phyloP scores from a whole-genome alignment of 2,888 invertebrate species.

The Melieria omissa region DNA sequence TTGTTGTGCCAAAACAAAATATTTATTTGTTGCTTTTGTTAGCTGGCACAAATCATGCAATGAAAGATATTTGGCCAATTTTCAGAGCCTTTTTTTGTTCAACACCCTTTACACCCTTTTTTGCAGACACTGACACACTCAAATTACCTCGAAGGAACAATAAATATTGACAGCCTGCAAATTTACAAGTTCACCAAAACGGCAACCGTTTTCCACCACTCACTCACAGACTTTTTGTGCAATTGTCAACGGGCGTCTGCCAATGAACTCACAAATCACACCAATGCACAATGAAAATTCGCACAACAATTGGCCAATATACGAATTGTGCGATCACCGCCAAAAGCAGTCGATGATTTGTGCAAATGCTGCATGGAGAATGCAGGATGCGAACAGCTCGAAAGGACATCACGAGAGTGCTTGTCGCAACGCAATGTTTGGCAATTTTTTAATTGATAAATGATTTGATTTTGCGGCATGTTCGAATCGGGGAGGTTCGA shows the following conservation, averaged over 20 bases:
- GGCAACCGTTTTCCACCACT: background rate
- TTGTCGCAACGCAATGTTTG: conserved; percentile 44
- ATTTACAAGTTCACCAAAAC: conserved; percentile 28
- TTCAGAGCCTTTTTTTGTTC: conserved; percentile 4
- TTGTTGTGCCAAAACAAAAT: too few species aligned
- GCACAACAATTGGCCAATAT: conserved; percentile 21
- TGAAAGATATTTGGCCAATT: conserved; percentile 9
- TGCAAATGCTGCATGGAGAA: conserved; percentile 12
- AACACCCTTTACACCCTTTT: background rate
- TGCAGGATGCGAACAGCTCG: background rate
- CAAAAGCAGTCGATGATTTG: conserved; percentile 34
- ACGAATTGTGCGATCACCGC: background rate
- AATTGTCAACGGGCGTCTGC: conserved; percentile 24
- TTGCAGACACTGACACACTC: conserved; percentile 9
- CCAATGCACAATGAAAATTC: conserved; percentile 9
- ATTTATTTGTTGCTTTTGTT: too few species aligned
- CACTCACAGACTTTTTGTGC: conserved; percentile 10
- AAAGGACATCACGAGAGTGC: too few species aligned
- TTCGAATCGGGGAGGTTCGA: background rate
- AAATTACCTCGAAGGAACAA: conserved; percentile 28
- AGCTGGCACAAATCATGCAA: too few species aligned
- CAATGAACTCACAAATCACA: background rate
- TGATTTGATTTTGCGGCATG: conserved; percentile 40
- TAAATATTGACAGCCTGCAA: conserved; percentile 30
- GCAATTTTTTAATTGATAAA: conserved; percentile 51